Evolutionary conservation across 2,113 vertebrate species (phyloP), one percentile per base, ranked within the genome.

Genomic region (Esox niger): DNA sequence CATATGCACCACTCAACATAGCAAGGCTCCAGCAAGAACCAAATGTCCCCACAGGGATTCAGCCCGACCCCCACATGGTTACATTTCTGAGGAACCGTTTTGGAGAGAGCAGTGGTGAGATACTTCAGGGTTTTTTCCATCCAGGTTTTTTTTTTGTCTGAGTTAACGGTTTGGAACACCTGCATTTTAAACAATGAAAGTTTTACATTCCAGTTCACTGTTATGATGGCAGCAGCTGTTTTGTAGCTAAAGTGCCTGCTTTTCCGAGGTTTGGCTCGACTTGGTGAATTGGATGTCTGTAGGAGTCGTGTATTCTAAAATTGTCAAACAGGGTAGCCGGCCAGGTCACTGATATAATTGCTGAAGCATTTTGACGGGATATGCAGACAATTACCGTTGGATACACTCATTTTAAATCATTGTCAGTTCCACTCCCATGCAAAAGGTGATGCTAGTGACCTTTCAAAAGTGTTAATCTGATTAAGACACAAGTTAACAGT

Each of bases 341-440:
- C 68, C 52, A 65, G 72, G 43, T 38, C 56, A 10, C 33, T 76
- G 72, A 70, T 62, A 27, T 69, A 68, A 64, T 59, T 56, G 70
- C 43, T 20, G 47, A 84, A 79, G 68, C 57, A 81, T 87, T 81
- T 86, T 43, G 76, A 71, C 52, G 64, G 59, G 67, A 76, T 31
- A 20, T 2, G 84, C 59, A 66, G 75, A 80, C 87, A 76, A 66
- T 72, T 66, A 60, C 82, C 74, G 78, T 69, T 66, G 27, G 64
- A n/a, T 74, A 69, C 81, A n/a, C 20, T 31, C 17, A 68, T 69
- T 69, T 68, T 64, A 54, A 64, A 59, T 64, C 6, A 4, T 3
- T 58, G 69, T 76, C 57, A 56, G 73, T 69, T 65, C 62, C 7
- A 33, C 11, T 29, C 68, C 35, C 52, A 64, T 66, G 49, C 75